These are phyloP conservation scores for Danio aesculapii DNA, from an alignment of 2,797 vertebrate species.

Conservation along the genomic window DNA sequence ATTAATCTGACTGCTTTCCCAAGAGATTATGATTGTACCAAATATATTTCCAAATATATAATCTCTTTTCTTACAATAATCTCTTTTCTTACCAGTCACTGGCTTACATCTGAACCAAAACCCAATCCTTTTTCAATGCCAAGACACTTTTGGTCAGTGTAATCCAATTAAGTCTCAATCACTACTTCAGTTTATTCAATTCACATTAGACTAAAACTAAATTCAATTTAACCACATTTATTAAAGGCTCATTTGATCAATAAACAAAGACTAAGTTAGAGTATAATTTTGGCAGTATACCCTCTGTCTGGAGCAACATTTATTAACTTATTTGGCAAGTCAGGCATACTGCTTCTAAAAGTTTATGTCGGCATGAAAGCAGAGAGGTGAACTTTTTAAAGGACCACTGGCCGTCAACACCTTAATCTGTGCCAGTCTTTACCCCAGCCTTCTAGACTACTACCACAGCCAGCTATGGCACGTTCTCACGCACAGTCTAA, in stretches of 20 bases:
- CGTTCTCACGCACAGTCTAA: slow-evolving; percentile 78
- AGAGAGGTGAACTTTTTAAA: slow-evolving; percentile 21
- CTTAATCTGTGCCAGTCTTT: slow-evolving; percentile 64
- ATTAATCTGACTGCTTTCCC: slow-evolving; percentile 33
- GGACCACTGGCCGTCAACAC: slow-evolving; percentile 64
- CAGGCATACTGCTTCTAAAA: slow-evolving; percentile 2
- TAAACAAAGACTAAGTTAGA: neutral
- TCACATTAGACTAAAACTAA: neutral
- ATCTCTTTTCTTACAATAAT: neutral
- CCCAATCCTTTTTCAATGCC: slow-evolving; percentile 1
- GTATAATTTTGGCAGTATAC: neutral
- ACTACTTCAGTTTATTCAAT: neutral
- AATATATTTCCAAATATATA: neutral
- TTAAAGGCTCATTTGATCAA: slow-evolving; percentile 21
- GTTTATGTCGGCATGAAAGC: slow-evolving; percentile 20
- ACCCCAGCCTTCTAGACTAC: slow-evolving; percentile 58
- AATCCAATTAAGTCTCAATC: slow-evolving; percentile 14
- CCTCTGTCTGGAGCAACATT: neutral
- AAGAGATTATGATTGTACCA: slow-evolving; percentile 37
- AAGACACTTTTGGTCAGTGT: neutral
- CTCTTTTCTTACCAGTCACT: slow-evolving; percentile 9
- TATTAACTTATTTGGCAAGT: slow-evolving; percentile 8
- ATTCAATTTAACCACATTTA: neutral
- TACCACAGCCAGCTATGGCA: slow-evolving; percentile 67
- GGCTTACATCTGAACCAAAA: neutral